Evolutionary conservation across 1,140 invertebrate species (phyloP), one percentile per base, ranked within the genome.

Genomic region (Aporrectodea caliginosa): DNA sequence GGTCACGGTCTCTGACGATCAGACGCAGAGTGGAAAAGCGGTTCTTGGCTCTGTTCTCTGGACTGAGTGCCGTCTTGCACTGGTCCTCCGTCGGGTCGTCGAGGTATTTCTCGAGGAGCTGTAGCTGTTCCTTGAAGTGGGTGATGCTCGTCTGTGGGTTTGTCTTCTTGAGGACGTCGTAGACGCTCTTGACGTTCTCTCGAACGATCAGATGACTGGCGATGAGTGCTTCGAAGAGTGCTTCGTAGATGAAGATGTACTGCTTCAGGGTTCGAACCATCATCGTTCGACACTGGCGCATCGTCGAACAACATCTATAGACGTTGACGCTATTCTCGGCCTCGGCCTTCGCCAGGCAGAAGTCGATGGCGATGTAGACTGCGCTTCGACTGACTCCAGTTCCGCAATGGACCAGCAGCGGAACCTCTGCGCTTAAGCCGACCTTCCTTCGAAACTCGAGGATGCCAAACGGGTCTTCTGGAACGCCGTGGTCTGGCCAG

Each of bases 401-500:
- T 12, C 95, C 97, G 88, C 98, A 99, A 86, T 99, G 97, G 0
- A 99, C 97, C 0, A 99, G 92, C 77, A 99, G 91, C 0, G 98
- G 98, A 29, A 89, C 87, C 78, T 97, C 33, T 29, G 69, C n/a
- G 33, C 31, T 29, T 27, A 32, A 16, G 82, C 83, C 69, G 12
- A 99, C 95, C 76, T 97, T 92, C 71, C 94, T 91, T 73, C 98
- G 89, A 89, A 99, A 99, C 89, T 98, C 97, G 31, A 99, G 90
- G 89, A 99, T 98, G 0, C 97, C 96, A 0, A 97, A 97, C 0
- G 98, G 95, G 89, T 99, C 95, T 85, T 98, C 95, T 0, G 97
- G 97, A 0, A 97, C 95, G 0, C 97, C 97, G 85, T 99, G 97
- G 87, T 99, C 97, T 0, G 98, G 98, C 98, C 98, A 99, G 0